These are phyloP conservation scores for Plectropomus leopardus DNA, from an alignment of 2,113 vertebrate genomes.

Conservation along the genomic window DNA sequence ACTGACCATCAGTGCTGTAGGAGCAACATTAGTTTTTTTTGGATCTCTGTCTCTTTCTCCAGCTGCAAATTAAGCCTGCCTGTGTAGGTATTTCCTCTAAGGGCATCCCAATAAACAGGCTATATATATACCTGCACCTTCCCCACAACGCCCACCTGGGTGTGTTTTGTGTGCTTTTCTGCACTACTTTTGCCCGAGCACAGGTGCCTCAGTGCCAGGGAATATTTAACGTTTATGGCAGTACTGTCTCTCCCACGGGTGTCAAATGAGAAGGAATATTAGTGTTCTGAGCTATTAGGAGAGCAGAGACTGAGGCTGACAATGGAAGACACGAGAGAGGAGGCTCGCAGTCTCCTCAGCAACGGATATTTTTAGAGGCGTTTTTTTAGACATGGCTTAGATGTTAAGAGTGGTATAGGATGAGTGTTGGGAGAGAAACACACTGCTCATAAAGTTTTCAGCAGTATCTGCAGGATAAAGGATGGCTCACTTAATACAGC, in stretches of 20 bases:
- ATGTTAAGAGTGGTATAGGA: slow-evolving; percentile 42
- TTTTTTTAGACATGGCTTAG: slow-evolving; percentile 46
- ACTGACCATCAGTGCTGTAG: not conserved
- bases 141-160: slow-evolving; percentile 31
- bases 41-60: not conserved
- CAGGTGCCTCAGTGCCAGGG: slow-evolving; percentile 13
- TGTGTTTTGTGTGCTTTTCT: slow-evolving; percentile 20
- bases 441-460: slow-evolving; percentile 21
- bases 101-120: slow-evolving; percentile 37
- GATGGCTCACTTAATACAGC: not conserved
- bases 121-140: slow-evolving; percentile 45
- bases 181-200: slow-evolving; percentile 32
- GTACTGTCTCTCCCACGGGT: slow-evolving; percentile 43
- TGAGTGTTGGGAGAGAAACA: slow-evolving; percentile 35
- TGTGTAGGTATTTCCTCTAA: slow-evolving; percentile 1
- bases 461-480: not conserved
- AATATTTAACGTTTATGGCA: slow-evolving; percentile 59
- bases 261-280: slow-evolving; percentile 64
- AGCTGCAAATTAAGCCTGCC: slow-evolving; percentile 26
- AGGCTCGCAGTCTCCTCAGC: slow-evolving; percentile 53
- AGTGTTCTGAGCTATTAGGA: slow-evolving; percentile 58
- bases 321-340: slow-evolving; percentile 43
- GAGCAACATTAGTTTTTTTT: not conserved
- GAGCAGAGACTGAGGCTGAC: slow-evolving; percentile 49
- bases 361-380: slow-evolving; percentile 67